Evolutionary conservation across 1,140 invertebrate genomes (phyloP).

Genomic region (Cyrtorhinus lividipennis): DNA sequence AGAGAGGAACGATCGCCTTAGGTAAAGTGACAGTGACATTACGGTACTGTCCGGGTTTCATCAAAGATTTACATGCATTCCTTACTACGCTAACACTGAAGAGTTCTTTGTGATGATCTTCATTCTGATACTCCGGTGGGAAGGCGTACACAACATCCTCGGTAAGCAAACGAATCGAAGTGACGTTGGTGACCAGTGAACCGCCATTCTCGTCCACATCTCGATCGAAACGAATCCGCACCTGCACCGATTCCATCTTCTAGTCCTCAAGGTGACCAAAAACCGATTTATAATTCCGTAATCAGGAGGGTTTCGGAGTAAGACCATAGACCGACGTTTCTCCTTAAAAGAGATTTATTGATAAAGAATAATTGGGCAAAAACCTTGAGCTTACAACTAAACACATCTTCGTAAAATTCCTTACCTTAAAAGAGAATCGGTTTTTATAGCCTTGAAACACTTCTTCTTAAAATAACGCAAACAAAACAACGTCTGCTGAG

Average conservation of each 20-base stretch:
- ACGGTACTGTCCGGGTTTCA: not conserved
- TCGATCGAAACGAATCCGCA: not conserved
- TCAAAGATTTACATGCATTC: not conserved
- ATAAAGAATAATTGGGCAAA: too few species aligned
- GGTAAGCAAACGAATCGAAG: not conserved
- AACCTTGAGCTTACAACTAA: too few species aligned
- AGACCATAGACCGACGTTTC: too few species aligned
- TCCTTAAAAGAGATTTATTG: too few species aligned
- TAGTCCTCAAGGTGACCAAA: not conserved
- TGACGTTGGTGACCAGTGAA: not conserved
- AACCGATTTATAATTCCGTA: conserved; percentile 7
- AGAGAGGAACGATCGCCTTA: not conserved
- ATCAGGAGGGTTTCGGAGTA: too few species aligned
- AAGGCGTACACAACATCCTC: not conserved
- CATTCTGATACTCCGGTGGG: not conserved
- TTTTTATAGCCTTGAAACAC: too few species aligned
- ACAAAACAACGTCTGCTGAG: too few species aligned
- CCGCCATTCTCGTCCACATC: not conserved
- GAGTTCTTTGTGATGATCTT: not conserved
- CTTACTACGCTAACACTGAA: not conserved
- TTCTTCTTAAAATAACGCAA: too few species aligned
- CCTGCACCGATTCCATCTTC: conserved; percentile 2
- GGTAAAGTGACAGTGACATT: not conserved
- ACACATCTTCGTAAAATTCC: too few species aligned
- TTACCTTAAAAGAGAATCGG: too few species aligned